Evolutionary conservation across 2,888 invertebrate genomes (phyloP), one percentile per base, ranked within the genome.

Genomic region (Platynereis dumerilii): DNA sequence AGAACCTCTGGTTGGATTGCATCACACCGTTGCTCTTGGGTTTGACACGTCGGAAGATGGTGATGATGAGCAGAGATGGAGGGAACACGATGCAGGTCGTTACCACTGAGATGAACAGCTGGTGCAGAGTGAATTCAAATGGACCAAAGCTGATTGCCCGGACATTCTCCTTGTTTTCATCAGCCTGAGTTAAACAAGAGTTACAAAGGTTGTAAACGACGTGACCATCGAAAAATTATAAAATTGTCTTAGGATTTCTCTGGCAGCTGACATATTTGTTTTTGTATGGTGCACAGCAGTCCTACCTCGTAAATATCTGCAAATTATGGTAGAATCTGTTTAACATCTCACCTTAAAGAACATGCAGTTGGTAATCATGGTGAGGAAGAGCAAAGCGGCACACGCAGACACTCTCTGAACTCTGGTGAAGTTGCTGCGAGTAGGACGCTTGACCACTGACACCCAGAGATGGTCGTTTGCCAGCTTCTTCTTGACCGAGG

Each of bases 301-400:
- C n/a, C n/a, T n/a, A n/a, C n/a, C n/a, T n/a, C n/a, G n/a, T n/a
- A n/a, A n/a, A n/a, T n/a, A n/a, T n/a, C n/a, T n/a, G n/a, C n/a
- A n/a, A n/a, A n/a, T n/a, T n/a, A n/a, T n/a, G n/a, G n/a, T n/a
- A n/a, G n/a, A n/a, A n/a, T n/a, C n/a, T n/a, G n/a, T n/a, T n/a
- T n/a, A n/a, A n/a, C n/a, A n/a, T 5, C 12, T 34, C 34, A 34
- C 34, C 60, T 77, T 80, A 74, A 83, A 84, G 76, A 80, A 84
- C 84, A 84, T 84, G 67, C 81, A 81, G 72, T 83, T 83, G 24
- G 83, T 78, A 57, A 84, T 84, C 84, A 84, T 84, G 15, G 83
- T 83, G 60, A 82, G 75, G 70, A 82, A 83, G 26, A 84, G 75
- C 34, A 84, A 72, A 0, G 81, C 77, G 69, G 83, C 75, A 68